A percentile compares a stretch with the other conserved stretches of the same genome.
phyloP scores from a whole-genome alignment of 2,113 vertebrate species.

The Syngnathus typhle region DNA sequence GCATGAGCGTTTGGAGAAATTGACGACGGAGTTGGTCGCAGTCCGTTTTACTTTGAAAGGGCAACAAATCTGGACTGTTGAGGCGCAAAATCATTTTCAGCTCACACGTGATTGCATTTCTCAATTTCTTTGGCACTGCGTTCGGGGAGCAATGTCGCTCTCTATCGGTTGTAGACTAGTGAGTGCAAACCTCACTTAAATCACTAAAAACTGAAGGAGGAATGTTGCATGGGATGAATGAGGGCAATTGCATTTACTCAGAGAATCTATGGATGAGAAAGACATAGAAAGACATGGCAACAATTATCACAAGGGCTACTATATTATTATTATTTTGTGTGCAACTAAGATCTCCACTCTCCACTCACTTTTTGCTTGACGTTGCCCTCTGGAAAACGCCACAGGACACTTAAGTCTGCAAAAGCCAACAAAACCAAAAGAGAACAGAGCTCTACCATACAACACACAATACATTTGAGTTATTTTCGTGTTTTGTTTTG shows the following conservation, averaged over 20 bases:
- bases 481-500: too few relatives aligned
- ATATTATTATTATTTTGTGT: too few relatives aligned
- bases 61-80: fast-evolving
- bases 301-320: too few relatives aligned
- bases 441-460: too few relatives aligned
- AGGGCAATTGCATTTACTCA: neutral
- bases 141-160: constrained; percentile 52
- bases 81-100: constrained; percentile 54
- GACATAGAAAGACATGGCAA: too few relatives aligned
- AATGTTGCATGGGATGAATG: neutral
- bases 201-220: neutral
- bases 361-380: too few relatives aligned
- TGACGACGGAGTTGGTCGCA: fast-evolving
- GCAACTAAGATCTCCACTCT: too few relatives aligned
- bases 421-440: too few relatives aligned
- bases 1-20: neutral
- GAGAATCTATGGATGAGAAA: too few relatives aligned
- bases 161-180: constrained; percentile 34
- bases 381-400: too few relatives aligned
- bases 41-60: constrained; percentile 36
- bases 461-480: too few relatives aligned
- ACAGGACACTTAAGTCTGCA: too few relatives aligned
- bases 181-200: neutral
- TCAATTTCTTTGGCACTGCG: neutral
- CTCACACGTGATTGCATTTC: constrained; percentile 41